A percentile compares a stretch with the other conserved stretches of the same genome.
phyloP scores from a whole-genome alignment of 1,140 invertebrate genomes.

The Meloidogyne exigua region DNA sequence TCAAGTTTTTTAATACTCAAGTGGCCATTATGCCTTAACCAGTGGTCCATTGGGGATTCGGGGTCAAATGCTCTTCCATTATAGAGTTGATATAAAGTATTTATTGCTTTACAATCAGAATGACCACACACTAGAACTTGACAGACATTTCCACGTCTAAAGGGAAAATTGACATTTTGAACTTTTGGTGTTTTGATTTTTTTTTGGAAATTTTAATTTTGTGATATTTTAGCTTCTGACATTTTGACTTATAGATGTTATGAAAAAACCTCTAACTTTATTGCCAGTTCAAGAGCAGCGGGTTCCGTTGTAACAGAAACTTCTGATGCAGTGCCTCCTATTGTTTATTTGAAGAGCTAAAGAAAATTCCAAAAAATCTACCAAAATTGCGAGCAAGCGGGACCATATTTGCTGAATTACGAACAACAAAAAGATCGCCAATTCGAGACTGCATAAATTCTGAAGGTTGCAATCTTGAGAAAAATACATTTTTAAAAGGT shows the following conservation, averaged over 20 bases:
- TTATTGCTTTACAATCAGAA: conserved; percentile 93
- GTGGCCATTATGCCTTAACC: conserved; percentile 82
- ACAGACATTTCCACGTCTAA: conserved; percentile 79
- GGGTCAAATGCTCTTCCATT: conserved; percentile 77
- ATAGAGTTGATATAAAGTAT: conserved; percentile 79
- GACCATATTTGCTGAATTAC: conserved; percentile 89
- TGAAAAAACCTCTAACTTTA: conserved; percentile 72
- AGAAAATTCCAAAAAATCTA: background rate
- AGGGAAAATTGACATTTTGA: background rate
- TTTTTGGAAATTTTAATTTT: background rate
- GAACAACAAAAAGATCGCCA: conserved; percentile 92
- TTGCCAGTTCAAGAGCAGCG: conserved; percentile 86
- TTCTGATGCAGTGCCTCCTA: conserved; percentile 55
- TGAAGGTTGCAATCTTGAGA: conserved; percentile 84
- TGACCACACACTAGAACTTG: conserved; percentile 90
- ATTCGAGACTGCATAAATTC: conserved; percentile 90
- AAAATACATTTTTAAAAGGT: background rate
- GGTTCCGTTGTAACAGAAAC: conserved; percentile 76
- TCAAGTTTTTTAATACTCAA: conserved; percentile 80
- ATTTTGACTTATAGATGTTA: too few species aligned
- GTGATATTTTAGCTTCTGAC: too few species aligned
- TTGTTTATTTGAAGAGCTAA: conserved; percentile 31
- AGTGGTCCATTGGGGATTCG: conserved; percentile 82
- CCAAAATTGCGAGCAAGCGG: conserved; percentile 83
- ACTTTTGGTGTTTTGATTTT: too few species aligned